These are phyloP conservation scores for Malurus elegans DNA, from an alignment of 2,113 vertebrate species.

Conservation along the genomic window DNA sequence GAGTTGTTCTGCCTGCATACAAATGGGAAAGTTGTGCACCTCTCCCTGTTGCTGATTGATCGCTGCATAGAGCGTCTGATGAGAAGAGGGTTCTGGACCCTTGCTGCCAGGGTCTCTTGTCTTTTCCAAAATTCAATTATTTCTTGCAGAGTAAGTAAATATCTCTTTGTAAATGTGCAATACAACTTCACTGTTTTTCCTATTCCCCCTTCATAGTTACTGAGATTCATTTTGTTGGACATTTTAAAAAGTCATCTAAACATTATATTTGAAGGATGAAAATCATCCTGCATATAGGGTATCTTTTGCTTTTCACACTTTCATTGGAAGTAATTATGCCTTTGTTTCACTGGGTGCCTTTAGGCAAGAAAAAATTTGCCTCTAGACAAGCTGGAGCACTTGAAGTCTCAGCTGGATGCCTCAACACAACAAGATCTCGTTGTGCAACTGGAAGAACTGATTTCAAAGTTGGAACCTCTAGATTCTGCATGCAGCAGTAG, in stretches of 20 bases:
- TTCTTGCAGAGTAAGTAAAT: slow-evolving; percentile 81
- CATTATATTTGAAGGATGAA: background rate
- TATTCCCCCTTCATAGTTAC: background rate
- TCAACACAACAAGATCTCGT: slow-evolving; percentile 76
- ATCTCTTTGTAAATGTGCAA: background rate
- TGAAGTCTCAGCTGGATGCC: slow-evolving; percentile 85
- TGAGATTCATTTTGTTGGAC: background rate
- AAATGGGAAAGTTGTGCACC: slow-evolving; percentile 85
- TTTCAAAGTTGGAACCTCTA: slow-evolving; percentile 85
- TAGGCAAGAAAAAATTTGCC: slow-evolving; percentile 91
- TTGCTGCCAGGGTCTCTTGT: slow-evolving; percentile 84
- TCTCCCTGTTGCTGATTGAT: slow-evolving; percentile 86
- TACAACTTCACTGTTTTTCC: background rate
- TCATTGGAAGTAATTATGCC: background rate
- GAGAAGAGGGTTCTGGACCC: slow-evolving; percentile 83
- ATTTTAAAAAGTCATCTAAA: background rate
- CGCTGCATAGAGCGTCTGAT: slow-evolving; percentile 91
- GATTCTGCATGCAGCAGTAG: slow-evolving; percentile 95
- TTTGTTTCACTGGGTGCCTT: background rate
- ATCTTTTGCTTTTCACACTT: background rate
- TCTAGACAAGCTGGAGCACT: slow-evolving; percentile 88
- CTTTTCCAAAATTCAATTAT: slow-evolving; percentile 86
- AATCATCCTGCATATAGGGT: background rate
- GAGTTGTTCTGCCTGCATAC: slow-evolving; percentile 91
- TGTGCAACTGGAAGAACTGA: slow-evolving; percentile 86